Conservation (phyloP, 2,113 vertebrate species). For the Bothrops jararaca region DNA sequence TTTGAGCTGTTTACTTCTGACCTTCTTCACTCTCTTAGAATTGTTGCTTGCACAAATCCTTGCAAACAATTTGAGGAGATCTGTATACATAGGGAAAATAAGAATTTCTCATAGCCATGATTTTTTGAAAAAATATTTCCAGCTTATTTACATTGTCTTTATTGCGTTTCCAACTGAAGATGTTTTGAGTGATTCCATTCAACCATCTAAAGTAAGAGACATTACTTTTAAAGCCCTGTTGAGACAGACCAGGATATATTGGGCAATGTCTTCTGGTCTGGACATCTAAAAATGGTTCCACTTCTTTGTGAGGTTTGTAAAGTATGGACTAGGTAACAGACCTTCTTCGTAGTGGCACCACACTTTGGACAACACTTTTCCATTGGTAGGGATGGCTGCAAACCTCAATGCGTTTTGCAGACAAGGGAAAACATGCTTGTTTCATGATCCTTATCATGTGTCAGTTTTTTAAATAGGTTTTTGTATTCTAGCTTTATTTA, state of each 20-base stretch:
- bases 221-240: neutral
- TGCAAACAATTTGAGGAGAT: neutral
- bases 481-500: neutral
- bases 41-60: neutral
- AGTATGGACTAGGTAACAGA: neutral
- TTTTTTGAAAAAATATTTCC: conserved; percentile 21
- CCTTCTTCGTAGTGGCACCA: neutral
- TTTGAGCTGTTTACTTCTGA: conserved; percentile 10
- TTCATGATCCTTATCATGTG: neutral
- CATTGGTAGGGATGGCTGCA: neutral
- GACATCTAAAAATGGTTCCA: neutral
- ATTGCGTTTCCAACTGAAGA: neutral
- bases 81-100: neutral
- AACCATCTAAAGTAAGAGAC: neutral
- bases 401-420: neutral
- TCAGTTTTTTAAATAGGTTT: neutral
- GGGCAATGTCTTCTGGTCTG: neutral
- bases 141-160: conserved; percentile 1
- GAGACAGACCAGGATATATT: neutral
- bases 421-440: neutral
- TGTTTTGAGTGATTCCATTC: neutral
- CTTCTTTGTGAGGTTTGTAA: neutral
- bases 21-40: conserved; percentile 17
- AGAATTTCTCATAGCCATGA: conserved; percentile 25
- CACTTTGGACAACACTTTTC: neutral